phyloP scores from a whole-genome alignment of 1,140 invertebrate species.

The Meloidogyne floridensis region DNA sequence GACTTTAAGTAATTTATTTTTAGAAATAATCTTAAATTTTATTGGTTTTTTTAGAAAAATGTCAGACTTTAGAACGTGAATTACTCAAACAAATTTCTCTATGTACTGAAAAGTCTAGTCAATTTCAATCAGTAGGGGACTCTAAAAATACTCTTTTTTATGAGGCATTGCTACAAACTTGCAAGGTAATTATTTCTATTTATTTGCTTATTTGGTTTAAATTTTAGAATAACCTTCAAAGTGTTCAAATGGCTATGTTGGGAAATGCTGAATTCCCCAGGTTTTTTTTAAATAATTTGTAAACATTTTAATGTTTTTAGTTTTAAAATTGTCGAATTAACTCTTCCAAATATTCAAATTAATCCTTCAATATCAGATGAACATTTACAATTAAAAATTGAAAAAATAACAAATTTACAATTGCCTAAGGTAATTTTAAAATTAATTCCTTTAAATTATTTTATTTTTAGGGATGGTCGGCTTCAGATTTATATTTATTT shows the following conservation, averaged over 20 bases:
- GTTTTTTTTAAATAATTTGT: background rate
- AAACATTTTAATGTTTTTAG: constrained; percentile 2
- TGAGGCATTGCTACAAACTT: constrained; percentile 27
- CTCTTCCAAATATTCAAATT: constrained; percentile 34
- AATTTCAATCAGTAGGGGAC: constrained; percentile 37
- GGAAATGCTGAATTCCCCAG: constrained; percentile 13
- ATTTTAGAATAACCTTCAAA: constrained; percentile 18
- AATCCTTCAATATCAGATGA: constrained; percentile 39
- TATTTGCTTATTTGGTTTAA: background rate
- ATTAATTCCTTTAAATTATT: background rate
- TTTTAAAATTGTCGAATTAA: constrained; percentile 37
- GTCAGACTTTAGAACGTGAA: constrained; percentile 24
- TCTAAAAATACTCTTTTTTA: constrained; percentile 34
- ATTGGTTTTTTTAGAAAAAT: constrained; percentile 12
- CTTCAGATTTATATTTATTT: constrained; percentile 41
- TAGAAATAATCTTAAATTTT: constrained; percentile 7
- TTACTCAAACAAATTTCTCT: constrained; percentile 32
- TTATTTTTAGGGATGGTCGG: constrained; percentile 33
- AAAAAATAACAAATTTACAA: constrained; percentile 40
- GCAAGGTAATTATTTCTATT: constrained; percentile 4
- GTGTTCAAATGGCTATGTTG: constrained; percentile 12
- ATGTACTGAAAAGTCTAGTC: constrained; percentile 21
- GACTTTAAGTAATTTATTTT: constrained; percentile 18
- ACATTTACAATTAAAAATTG: constrained; percentile 42
- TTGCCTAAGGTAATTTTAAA: constrained; percentile 34